phyloP scores from a whole-genome alignment of 2,113 vertebrate genomes.

The Petrocephalus zakoni region DNA sequence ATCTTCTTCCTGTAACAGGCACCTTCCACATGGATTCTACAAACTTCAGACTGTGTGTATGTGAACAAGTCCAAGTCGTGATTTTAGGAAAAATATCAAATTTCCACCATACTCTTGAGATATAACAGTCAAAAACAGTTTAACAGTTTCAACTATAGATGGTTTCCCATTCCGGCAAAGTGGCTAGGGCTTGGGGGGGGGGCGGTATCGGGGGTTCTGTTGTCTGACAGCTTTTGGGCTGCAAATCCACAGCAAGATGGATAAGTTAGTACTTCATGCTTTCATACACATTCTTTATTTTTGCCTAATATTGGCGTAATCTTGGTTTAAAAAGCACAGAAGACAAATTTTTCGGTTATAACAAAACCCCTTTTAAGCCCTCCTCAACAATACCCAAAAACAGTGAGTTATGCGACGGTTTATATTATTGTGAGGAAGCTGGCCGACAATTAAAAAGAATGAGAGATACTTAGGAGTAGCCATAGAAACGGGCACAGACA shows the following conservation, averaged over 20 bases:
- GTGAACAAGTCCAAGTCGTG: neutral
- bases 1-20: neutral
- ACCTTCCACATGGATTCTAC: neutral
- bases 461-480: neutral
- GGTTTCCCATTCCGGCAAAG: neutral
- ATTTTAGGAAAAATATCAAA: neutral
- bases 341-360: neutral
- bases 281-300: neutral
- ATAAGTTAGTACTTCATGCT: neutral
- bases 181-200: neutral
- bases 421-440: neutral
- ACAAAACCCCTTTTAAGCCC: neutral
- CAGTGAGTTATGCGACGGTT: neutral
- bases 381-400: neutral
- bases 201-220: neutral
- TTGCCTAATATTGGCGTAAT: neutral
- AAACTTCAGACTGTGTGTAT: neutral
- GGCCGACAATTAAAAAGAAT: neutral
- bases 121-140: neutral
- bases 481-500: neutral
- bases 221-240: neutral
- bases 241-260: neutral
- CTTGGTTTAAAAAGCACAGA: neutral
- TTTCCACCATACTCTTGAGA: neutral
- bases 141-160: neutral